Evolutionary conservation across 2,113 vertebrate species (phyloP).

Genomic region (Aegithalos caudatus): DNA sequence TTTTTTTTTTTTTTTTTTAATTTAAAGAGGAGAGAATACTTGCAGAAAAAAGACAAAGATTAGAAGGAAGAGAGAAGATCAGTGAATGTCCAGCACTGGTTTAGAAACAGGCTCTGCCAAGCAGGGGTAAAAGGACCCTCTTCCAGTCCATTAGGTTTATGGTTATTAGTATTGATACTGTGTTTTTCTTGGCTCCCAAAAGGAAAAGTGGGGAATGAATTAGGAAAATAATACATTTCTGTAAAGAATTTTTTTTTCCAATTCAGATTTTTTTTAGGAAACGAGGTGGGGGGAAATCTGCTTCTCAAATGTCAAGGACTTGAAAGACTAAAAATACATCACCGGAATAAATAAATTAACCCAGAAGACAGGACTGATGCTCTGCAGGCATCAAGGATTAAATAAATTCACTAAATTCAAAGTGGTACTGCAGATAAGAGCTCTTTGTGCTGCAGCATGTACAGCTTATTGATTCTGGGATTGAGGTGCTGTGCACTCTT

Average conservation of each 20-base stretch:
- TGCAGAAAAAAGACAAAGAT: not conserved
- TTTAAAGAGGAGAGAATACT: not conserved
- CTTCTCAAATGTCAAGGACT: constrained; percentile 33
- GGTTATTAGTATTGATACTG: not conserved
- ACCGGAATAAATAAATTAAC: constrained; percentile 52
- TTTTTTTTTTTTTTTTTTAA: not conserved
- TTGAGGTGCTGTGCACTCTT: constrained; percentile 40
- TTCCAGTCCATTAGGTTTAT: not conserved
- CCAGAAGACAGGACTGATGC: constrained; percentile 15
- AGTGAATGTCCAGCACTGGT: not conserved
- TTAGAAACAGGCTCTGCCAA: not conserved
- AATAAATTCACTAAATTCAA: constrained; percentile 47
- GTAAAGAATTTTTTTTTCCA: not conserved
- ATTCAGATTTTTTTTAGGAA: not conserved
- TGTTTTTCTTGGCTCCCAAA: not conserved
- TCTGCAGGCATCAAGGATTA: constrained; percentile 50
- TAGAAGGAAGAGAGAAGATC: not conserved
- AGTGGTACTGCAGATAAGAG: constrained; percentile 50
- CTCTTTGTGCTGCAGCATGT: constrained; percentile 59
- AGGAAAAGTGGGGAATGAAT: not conserved
- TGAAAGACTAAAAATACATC: constrained; percentile 48
- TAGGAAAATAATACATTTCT: not conserved
- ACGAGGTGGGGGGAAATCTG: not conserved
- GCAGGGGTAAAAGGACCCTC: not conserved
- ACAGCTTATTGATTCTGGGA: constrained; percentile 46